phyloP scores from a whole-genome alignment of 92 coral and sea anemone species.

The Heteractis magnifica region DNA sequence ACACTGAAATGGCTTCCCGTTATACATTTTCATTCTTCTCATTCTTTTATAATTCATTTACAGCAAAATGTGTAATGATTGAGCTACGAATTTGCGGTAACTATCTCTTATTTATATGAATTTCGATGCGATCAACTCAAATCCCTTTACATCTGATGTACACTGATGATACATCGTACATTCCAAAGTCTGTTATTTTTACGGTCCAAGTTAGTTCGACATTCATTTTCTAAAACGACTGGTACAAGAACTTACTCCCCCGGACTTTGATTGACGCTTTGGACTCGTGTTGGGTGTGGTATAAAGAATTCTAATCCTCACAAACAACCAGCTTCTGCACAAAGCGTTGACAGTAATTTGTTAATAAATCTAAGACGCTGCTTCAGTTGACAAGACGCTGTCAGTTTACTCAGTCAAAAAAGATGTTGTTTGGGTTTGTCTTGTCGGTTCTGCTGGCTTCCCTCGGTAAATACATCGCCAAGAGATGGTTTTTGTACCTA shows the following conservation, averaged over 20 bases:
- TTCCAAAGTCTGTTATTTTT: too few species aligned
- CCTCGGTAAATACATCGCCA: slow-evolving; percentile 54
- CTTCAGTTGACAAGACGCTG: not conserved
- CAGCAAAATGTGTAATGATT: too few species aligned
- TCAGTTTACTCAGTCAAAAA: not conserved
- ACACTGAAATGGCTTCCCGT: too few species aligned
- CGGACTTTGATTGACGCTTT: slow-evolving; percentile 16
- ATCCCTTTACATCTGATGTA: too few species aligned
- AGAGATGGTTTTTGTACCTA: slow-evolving; percentile 61
- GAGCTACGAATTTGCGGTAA: too few species aligned
- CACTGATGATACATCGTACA: too few species aligned
- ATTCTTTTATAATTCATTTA: too few species aligned
- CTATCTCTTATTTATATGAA: too few species aligned
- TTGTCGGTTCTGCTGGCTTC: slow-evolving; percentile 46
- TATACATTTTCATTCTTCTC: too few species aligned
- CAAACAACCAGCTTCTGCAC: slow-evolving; percentile 4
- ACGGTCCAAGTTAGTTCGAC: too few species aligned
- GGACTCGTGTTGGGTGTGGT: slow-evolving; percentile 9
- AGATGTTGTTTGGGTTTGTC: slow-evolving; percentile 37
- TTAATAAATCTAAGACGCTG: not conserved
- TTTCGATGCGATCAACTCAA: too few species aligned
- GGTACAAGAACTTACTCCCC: not conserved
- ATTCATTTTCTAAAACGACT: not conserved
- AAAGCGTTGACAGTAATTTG: not conserved
- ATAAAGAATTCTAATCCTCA: not conserved